Evolutionary conservation across 2,888 invertebrate genomes (phyloP).

Genomic region (Phania funesta): DNA sequence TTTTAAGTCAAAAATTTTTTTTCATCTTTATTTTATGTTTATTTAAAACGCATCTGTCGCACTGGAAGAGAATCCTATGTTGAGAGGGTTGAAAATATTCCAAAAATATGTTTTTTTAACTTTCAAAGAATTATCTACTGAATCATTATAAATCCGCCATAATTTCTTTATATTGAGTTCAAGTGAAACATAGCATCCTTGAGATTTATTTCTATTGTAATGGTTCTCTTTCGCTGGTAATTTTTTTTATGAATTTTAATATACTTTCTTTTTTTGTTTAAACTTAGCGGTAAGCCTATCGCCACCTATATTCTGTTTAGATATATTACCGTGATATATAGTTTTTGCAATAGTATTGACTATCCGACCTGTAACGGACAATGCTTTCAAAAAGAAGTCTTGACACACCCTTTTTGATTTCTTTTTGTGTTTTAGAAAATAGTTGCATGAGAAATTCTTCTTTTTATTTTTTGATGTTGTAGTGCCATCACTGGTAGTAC

Average conservation of each 20-base stretch:
- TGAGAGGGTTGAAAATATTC: too few relatives aligned
- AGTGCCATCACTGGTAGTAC: too few relatives aligned
- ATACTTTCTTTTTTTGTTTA: neutral
- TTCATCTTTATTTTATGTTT: too few relatives aligned
- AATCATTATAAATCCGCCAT: too few relatives aligned
- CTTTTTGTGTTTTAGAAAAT: slow-evolving; percentile 45
- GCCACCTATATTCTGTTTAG: neutral
- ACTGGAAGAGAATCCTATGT: too few relatives aligned
- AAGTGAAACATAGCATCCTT: slow-evolving; percentile 13
- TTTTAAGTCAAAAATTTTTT: too few relatives aligned
- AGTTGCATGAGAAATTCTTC: slow-evolving; percentile 37
- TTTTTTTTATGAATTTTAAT: neutral
- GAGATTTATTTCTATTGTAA: slow-evolving; percentile 26
- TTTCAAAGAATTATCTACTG: slow-evolving; percentile 21
- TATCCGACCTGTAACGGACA: slow-evolving; percentile 25
- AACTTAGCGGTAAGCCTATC: slow-evolving; percentile 23
- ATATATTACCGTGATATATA: slow-evolving; percentile 1
- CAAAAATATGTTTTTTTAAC: slow-evolving; percentile 17
- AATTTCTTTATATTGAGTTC: slow-evolving; percentile 17
- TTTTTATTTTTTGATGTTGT: slow-evolving; percentile 8
- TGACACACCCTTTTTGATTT: slow-evolving; percentile 11
- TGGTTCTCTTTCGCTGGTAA: slow-evolving; percentile 21
- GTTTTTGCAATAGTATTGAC: slow-evolving; percentile 47
- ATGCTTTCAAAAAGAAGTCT: slow-evolving; percentile 18
- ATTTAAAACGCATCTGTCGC: too few relatives aligned